Conservation (phyloP, 2,888 invertebrate genomes). For the Thymelicus acteon region DNA sequence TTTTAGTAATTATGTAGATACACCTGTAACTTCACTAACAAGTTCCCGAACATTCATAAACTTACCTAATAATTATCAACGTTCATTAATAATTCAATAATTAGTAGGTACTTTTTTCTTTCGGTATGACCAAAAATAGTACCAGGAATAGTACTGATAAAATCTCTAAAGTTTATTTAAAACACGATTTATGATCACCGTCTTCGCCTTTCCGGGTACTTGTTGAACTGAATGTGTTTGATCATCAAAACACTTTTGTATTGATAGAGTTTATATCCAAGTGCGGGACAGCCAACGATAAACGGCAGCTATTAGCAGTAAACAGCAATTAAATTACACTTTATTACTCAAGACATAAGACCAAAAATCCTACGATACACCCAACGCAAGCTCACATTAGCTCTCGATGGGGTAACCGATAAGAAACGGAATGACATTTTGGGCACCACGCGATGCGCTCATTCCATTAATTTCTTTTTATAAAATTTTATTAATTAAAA, state of each 20-base stretch:
- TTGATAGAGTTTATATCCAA: conserved; percentile 28
- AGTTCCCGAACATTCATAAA: neutral
- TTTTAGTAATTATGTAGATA: too few relatives aligned
- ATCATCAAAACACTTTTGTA: conserved; percentile 36
- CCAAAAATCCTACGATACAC: conserved; percentile 18
- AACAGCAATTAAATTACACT: conserved; percentile 38
- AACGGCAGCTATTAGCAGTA: conserved; percentile 39
- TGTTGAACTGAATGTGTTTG: conserved; percentile 25
- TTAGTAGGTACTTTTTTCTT: neutral
- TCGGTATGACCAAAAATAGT: neutral
- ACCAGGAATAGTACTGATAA: conserved; percentile 10
- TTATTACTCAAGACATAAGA: conserved; percentile 34
- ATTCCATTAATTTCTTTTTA: conserved; percentile 43
- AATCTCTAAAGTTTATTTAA: conserved; percentile 2
- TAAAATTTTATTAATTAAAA: conserved; percentile 48
- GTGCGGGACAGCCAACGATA: conserved; percentile 30
- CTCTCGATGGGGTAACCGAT: conserved; percentile 46
- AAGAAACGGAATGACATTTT: conserved; percentile 47
- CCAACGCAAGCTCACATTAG: conserved; percentile 42
- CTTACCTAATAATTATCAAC: neutral
- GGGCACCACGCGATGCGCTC: conserved; percentile 44
- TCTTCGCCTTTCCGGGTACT: conserved; percentile 9
- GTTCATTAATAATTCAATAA: conserved; percentile 1
- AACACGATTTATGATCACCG: neutral
- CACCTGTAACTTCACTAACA: neutral